Base-by-base conservation (phyloP, 2,888 invertebrate genomes). In the Poecilus cupreus region DNA sequence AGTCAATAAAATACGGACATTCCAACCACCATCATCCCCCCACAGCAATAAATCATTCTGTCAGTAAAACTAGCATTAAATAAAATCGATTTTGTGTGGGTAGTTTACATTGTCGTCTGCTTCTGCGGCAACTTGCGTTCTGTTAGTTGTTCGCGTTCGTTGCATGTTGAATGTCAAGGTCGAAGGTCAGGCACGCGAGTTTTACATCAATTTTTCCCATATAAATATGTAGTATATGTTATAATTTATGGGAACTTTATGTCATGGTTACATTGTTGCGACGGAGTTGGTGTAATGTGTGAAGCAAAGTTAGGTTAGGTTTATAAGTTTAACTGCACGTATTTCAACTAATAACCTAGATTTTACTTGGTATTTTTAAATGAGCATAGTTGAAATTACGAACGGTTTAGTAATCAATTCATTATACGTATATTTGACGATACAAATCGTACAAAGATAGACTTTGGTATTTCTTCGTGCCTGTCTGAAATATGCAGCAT, bases 91-190 rank as follows among this genome's bases (percentile, higher is more conserved):
- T n/a, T 26, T 3, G n/a, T 20, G 51, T 57, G 22, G 57, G 57
- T 60, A 60, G 11, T 60, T 26, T 13, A 26, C 22, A 26, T 24
- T 60, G 60, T 60, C 24, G n/a, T 60, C 60, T 54, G 13, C 16
- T 16, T 18, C 54, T 54, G 8, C 8, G 13, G 43, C 11, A 13
- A 11, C 43, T 43, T 43, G 43, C 13, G 43, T n/a, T 43, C 13
- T 11, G 43, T 43, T 13, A 3, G 43, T 2, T 1, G 11, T 13
- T 11, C 43, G 60, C n/a, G n/a, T 24, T 8, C 43, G n/a, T 46
- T 78, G 43, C 78, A 64, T 60, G 37, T n/a, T 46, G 78, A 78
- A 78, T 78, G 78, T 78, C 78, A 78, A 49, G 49, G 68, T 43
- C 39, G 49, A 60, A 77, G 64, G 77, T 68, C 22, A 54, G 10